Evolutionary conservation across 2,888 invertebrate genomes (phyloP), one percentile per base, ranked within the genome.

Genomic region (Drosophila sordidula): DNA sequence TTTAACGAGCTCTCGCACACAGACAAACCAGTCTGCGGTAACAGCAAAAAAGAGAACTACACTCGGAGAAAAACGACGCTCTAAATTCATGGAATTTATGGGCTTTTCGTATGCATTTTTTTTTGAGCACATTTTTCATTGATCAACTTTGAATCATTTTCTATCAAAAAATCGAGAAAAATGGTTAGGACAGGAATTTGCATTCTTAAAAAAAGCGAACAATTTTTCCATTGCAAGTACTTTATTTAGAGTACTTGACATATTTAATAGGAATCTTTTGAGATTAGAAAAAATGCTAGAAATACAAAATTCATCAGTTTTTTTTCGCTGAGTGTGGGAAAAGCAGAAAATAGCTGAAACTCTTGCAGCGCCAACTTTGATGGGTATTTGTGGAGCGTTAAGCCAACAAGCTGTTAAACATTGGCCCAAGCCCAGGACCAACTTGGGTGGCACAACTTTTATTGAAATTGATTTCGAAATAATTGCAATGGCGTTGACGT

Each of bases 381-480:
- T 67, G 74, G 66, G 45, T 50, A 75, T 57, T 74, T 77, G 66
- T 64, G 66, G 61, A 59, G 58, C 52, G 65, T 75, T 83, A 88
- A 86, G 89, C 86, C 80, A 86, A 75, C 78, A 83, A 89, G 79
- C 86, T 85, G 74, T 66, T 75, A 75, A 88, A 83, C 70, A 81
- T 84, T 61, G 36, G 69, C 54, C 66, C 59, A 22, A 22, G 36
- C 8, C 47, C 32, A 62, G 70, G 64, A 70, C 54, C 41, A 67
- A 74, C 52, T 68, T 68, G 66, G 52, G 56, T 57, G 49, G 57
- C 57, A 58, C 34, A 81, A 85, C 81, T 89, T 88, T 86, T 87
- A 80, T 86, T 88, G 87, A 80, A 89, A 89, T 86, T 89, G 86
- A 86, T 89, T 88, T 83, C 76, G 59, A 80, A 80, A 88, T 89